Percentiles rank a stretch among this genome's conserved stretches.
These are phyloP conservation scores for Trichonephila clavipes DNA, from an alignment of 1,140 invertebrate genomes.

Conservation along the genomic window DNA sequence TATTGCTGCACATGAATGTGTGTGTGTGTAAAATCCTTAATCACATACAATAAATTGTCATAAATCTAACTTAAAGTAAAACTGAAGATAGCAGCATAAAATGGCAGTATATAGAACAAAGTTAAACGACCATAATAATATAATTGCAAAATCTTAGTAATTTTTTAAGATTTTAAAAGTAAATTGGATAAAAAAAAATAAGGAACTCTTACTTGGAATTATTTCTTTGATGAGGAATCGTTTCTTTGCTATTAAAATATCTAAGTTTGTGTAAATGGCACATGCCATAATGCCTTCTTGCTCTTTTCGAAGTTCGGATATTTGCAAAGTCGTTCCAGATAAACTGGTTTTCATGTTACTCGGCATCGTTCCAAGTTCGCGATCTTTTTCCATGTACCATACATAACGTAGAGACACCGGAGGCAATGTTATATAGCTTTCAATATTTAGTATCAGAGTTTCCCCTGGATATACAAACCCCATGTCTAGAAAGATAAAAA, in stretches of 20 bases:
- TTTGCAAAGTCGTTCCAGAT: conserved; percentile 12
- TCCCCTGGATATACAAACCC: conserved; percentile 60
- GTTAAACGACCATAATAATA: too few relatives aligned
- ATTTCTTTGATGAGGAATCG: conserved; percentile 57
- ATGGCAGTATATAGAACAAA: too few relatives aligned
- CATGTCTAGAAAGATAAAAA: conserved; percentile 33
- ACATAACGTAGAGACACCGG: not conserved
- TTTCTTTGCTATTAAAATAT: conserved; percentile 3
- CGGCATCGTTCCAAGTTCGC: not conserved
- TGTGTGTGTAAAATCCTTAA: too few relatives aligned
- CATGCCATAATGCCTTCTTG: conserved; percentile 52
- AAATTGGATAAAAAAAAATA: too few relatives aligned
- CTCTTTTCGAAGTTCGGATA: conserved; percentile 36
- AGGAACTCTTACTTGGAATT: not conserved
- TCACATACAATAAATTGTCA: too few relatives aligned
- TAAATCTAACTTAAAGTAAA: too few relatives aligned
- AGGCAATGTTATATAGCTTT: conserved; percentile 18
- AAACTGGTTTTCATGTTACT: conserved; percentile 54
- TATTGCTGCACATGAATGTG: too few relatives aligned
- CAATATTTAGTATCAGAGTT: conserved; percentile 36
- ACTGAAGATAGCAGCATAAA: too few relatives aligned
- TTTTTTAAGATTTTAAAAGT: too few relatives aligned
- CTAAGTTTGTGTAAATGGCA: not conserved
- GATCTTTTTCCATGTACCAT: conserved; percentile 47
- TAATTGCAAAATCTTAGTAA: too few relatives aligned